Conservation (phyloP, 2,113 vertebrate genomes). For the Atrichornis clamosus region DNA sequence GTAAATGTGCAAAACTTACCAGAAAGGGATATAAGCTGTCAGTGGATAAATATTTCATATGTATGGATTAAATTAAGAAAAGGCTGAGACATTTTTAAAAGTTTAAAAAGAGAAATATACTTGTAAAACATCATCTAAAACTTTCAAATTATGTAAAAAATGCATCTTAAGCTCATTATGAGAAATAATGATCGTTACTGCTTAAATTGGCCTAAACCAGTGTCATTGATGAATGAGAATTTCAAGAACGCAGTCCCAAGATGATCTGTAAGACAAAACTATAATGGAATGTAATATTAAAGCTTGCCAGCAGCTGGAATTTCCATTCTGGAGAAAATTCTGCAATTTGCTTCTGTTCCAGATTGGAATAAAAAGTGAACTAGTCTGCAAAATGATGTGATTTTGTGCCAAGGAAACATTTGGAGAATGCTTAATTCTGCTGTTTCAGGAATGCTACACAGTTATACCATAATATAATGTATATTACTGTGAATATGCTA, state of each 20-base stretch:
- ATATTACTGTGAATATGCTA: not conserved
- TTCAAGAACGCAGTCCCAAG: not conserved
- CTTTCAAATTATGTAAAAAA: not conserved
- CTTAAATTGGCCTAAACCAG: not conserved
- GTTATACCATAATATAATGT: not conserved
- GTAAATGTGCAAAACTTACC: not conserved
- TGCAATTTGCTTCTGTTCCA: not conserved
- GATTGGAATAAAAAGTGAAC: conserved; percentile 14
- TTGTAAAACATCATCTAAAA: not conserved
- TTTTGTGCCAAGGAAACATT: conserved; percentile 21
- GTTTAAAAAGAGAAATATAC: not conserved
- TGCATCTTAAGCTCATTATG: not conserved
- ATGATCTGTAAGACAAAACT: not conserved
- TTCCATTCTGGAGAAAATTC: conserved; percentile 39
- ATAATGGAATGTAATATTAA: not conserved
- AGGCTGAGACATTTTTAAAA: not conserved
- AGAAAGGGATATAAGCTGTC: not conserved
- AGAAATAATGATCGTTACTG: not conserved
- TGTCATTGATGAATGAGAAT: not conserved
- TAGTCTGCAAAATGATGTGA: not conserved
- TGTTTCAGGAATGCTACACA: not conserved
- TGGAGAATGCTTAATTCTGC: not conserved
- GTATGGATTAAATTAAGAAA: not conserved
- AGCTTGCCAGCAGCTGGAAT: conserved; percentile 5
- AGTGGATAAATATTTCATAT: not conserved